Evolutionary conservation across 2,797 vertebrate genomes (phyloP).

Genomic region (Merluccius polli): DNA sequence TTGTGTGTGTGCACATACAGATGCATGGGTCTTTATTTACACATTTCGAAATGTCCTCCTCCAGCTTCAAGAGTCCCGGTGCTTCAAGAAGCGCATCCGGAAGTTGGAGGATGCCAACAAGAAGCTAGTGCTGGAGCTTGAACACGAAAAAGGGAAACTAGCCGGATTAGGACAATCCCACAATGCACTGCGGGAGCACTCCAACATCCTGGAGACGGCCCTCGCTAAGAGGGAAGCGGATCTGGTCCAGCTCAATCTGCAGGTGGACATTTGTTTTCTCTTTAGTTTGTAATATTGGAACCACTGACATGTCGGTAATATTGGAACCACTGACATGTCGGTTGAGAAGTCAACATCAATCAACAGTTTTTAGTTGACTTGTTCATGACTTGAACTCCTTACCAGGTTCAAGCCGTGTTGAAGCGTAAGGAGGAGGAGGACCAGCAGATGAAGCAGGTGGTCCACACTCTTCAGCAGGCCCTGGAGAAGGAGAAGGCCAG

Average conservation of each 20-base stretch:
- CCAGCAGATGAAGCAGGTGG: constrained; percentile 88
- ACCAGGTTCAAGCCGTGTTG: constrained; percentile 91
- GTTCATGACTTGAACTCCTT: neutral
- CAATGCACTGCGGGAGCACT: constrained; percentile 83
- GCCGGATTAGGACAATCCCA: constrained; percentile 88
- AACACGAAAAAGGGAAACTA: constrained; percentile 93
- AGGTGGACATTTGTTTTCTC: constrained; percentile 64
- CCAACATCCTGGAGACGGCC: constrained; percentile 88
- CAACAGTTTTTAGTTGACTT: neutral
- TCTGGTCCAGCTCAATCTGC: constrained; percentile 91
- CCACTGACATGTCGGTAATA: neutral
- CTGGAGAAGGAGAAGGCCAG: constrained; percentile 88
- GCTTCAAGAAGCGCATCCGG: constrained; percentile 89
- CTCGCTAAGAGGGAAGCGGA: constrained; percentile 95
- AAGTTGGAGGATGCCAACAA: constrained; percentile 92
- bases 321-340: neutral
- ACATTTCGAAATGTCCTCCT: neutral
- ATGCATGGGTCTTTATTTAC: constrained; percentile 14
- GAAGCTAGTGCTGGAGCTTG: constrained; percentile 89
- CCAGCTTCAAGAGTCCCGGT: constrained; percentile 93
- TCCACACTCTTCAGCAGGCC: constrained; percentile 83
- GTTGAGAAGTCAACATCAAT: neutral
- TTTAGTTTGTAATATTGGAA: neutral
- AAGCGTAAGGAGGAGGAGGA: constrained; percentile 96
- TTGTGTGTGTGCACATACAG: neutral